Conservation (phyloP, 2,888 invertebrate species). For the Eledone cirrhosa region DNA sequence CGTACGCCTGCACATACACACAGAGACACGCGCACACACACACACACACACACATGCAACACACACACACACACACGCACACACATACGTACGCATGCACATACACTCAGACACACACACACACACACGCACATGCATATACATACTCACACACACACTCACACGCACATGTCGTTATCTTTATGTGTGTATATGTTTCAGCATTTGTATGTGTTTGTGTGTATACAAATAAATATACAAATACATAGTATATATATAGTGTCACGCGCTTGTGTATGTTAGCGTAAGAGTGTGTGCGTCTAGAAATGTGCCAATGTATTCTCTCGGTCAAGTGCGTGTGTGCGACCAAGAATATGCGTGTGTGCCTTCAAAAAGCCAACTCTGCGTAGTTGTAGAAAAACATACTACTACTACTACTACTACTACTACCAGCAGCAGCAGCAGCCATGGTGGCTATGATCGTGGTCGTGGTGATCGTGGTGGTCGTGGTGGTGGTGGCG, state of each 20-base stretch:
- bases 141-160: not conserved
- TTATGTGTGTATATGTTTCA: slow-evolving; percentile 26
- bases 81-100: not conserved
- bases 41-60: not conserved
- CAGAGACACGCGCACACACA: not conserved
- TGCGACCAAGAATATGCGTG: not conserved
- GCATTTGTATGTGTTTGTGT: slow-evolving; percentile 1
- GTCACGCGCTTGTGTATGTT: slow-evolving; percentile 18
- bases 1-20: slow-evolving; percentile 20
- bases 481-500: not conserved
- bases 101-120: not conserved
- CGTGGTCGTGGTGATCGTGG: not conserved
- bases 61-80: slow-evolving; percentile 28
- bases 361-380: not conserved
- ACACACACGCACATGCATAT: not conserved
- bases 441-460: not conserved
- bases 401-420: not conserved
- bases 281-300: slow-evolving; percentile 16
- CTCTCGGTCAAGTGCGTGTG: not conserved
- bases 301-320: not conserved
- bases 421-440: not conserved
- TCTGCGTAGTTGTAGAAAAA: not conserved
- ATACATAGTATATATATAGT: not conserved
- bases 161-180: not conserved
- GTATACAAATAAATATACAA: not conserved